These are phyloP conservation scores for Caenorhabditis japonica DNA, from an alignment of 2,888 invertebrate genomes.

Conservation along the genomic window DNA sequence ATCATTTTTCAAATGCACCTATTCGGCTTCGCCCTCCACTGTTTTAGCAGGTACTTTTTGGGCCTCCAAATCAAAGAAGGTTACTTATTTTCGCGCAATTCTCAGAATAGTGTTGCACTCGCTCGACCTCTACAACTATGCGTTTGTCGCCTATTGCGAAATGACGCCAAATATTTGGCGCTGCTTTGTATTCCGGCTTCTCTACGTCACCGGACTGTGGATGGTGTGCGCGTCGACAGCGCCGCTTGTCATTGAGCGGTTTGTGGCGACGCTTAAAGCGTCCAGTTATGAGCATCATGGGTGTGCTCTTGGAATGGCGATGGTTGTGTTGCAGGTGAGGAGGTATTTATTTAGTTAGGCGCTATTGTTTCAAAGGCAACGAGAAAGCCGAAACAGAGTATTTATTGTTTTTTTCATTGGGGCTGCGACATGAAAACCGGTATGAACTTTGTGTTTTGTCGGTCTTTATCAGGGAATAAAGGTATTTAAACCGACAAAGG, in stretches of 20 bases:
- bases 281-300: constrained; percentile 20
- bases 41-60: too few species aligned
- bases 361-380: not conserved
- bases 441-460: too few species aligned
- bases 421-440: not conserved
- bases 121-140: constrained; percentile 37
- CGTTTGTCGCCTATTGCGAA: constrained; percentile 12
- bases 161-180: constrained; percentile 38
- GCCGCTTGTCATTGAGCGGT: constrained; percentile 21
- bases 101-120: constrained; percentile 26
- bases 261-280: constrained; percentile 9
- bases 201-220: constrained; percentile 40
- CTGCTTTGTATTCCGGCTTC: constrained; percentile 39
- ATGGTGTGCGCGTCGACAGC: constrained; percentile 20
- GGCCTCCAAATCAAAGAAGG: too few species aligned
- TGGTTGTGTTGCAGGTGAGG: constrained; percentile 4
- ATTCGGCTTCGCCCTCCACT: constrained; percentile 28
- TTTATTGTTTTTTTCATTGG: not conserved
- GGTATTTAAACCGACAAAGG: too few species aligned
- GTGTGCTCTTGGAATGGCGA: constrained; percentile 10
- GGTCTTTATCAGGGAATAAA: too few species aligned
- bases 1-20: constrained; percentile 26
- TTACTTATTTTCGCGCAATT: too few species aligned
- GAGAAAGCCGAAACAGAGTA: not conserved
- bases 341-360: not conserved